A percentile compares a stretch with the other conserved stretches of the same genome.
These are phyloP conservation scores for Gymnocheta viridis DNA, from an alignment of 2,888 invertebrate genomes.

Conservation along the genomic window DNA sequence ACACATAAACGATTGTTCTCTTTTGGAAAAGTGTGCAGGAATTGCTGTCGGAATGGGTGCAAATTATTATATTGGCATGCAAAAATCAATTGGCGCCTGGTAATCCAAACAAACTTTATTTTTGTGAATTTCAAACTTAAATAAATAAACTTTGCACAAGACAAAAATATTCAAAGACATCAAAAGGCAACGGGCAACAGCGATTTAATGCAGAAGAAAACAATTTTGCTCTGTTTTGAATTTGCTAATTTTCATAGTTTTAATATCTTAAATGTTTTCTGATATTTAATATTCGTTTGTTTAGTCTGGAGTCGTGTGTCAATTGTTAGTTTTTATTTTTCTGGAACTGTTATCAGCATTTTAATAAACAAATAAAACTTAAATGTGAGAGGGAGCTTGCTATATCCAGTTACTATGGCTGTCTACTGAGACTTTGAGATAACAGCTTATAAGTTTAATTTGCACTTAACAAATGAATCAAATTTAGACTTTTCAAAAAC, in stretches of 20 bases:
- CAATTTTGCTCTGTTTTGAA: slow-evolving; percentile 17
- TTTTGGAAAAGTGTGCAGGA: slow-evolving; percentile 11
- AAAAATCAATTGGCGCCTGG: slow-evolving; percentile 58
- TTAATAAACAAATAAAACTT: neutral
- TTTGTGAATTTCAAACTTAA: neutral
- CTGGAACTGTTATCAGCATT: neutral
- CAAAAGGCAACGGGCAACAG: slow-evolving; percentile 10
- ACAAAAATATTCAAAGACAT: neutral
- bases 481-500: too few species aligned
- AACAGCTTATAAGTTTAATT: neutral
- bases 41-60: neutral
- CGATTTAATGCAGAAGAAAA: slow-evolving; percentile 18
- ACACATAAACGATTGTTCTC: neutral
- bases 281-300: slow-evolving; percentile 40
- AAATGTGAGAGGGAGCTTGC: neutral
- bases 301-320: slow-evolving; percentile 66
- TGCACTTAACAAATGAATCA: neutral
- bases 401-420: neutral
- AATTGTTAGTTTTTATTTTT: slow-evolving; percentile 34
- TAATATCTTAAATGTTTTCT: neutral
- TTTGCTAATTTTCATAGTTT: neutral
- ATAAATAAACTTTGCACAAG: slow-evolving; percentile 34
- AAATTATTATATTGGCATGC: slow-evolving; percentile 20
- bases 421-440: neutral
- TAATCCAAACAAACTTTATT: slow-evolving; percentile 43